Percentiles rank a stretch among this genome's conserved stretches.
Evolutionary conservation across 2,888 invertebrate genomes (phyloP).

Genomic region (Microchrysa polita): DNA sequence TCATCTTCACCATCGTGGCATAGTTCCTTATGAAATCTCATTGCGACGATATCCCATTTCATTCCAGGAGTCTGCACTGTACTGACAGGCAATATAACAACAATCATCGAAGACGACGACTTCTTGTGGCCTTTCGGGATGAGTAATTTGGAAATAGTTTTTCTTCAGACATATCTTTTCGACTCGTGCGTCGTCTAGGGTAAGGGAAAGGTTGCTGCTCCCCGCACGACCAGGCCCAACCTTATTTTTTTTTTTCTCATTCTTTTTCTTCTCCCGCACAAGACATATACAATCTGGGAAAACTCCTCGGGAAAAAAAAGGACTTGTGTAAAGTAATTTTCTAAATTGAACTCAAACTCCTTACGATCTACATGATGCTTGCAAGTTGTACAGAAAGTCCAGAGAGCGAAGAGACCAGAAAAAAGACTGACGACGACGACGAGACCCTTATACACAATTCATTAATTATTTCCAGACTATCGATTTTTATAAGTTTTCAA

Average conservation of each 20-base stretch:
- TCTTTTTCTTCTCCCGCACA: too few relatives aligned
- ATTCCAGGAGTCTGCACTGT: too few relatives aligned
- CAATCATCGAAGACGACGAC: neutral
- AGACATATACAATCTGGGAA: too few relatives aligned
- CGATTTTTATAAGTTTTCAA: constrained; percentile 32
- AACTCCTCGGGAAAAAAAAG: too few relatives aligned
- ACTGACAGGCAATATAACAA: too few relatives aligned
- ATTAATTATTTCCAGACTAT: constrained; percentile 27
- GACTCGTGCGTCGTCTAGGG: neutral
- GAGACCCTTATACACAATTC: constrained; percentile 14
- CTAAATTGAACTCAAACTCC: constrained; percentile 23
- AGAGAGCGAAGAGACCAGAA: too few relatives aligned
- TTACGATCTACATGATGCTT: neutral
- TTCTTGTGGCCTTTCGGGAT: neutral
- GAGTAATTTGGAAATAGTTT: constrained; percentile 7
- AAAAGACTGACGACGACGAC: neutral
- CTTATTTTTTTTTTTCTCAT: too few relatives aligned
- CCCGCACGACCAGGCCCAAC: too few relatives aligned
- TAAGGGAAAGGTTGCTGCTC: neutral
- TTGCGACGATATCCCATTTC: too few relatives aligned
- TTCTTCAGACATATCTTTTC: neutral
- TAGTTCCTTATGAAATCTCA: too few relatives aligned
- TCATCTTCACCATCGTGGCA: too few relatives aligned
- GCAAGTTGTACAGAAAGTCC: neutral
- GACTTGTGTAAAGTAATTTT: constrained; percentile 21